Conservation (phyloP, 2,113 vertebrate genomes). For the Noctilio leporinus region DNA sequence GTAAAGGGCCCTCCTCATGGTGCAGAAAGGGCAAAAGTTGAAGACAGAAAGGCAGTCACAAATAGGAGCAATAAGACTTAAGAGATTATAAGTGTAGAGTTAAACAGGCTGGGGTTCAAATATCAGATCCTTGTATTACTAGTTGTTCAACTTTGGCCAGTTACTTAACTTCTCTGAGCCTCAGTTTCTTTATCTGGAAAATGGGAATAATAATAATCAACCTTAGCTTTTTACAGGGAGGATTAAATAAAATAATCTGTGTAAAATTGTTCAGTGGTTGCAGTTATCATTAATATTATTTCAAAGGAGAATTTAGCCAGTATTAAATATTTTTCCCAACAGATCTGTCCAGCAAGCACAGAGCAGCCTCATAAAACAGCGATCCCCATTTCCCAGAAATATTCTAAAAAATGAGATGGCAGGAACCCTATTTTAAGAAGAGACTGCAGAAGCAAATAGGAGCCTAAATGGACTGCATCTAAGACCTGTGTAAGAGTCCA, state of each 20-base stretch:
- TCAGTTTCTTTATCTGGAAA: neutral
- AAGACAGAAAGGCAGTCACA: neutral
- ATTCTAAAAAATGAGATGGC: neutral
- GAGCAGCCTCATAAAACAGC: neutral
- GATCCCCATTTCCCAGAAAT: neutral
- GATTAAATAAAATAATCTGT: neutral
- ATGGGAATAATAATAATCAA: neutral
- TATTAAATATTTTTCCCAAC: neutral
- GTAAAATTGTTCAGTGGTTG: neutral
- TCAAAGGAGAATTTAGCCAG: neutral
- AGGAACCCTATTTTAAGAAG: neutral
- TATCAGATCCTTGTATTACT: neutral
- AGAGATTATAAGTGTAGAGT: neutral
- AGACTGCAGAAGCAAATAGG: neutral
- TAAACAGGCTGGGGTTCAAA: neutral
- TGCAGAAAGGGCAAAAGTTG: neutral
- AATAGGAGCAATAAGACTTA: neutral
- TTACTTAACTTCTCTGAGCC: neutral
- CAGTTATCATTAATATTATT: neutral
- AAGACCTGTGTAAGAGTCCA: neutral
- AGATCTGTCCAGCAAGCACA: neutral
- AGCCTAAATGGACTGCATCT: neutral
- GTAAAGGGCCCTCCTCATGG: neutral
- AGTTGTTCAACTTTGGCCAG: neutral
- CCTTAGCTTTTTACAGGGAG: neutral